Base-by-base conservation (phyloP, 2,113 vertebrate species). In the Melanocharis versteri region DNA sequence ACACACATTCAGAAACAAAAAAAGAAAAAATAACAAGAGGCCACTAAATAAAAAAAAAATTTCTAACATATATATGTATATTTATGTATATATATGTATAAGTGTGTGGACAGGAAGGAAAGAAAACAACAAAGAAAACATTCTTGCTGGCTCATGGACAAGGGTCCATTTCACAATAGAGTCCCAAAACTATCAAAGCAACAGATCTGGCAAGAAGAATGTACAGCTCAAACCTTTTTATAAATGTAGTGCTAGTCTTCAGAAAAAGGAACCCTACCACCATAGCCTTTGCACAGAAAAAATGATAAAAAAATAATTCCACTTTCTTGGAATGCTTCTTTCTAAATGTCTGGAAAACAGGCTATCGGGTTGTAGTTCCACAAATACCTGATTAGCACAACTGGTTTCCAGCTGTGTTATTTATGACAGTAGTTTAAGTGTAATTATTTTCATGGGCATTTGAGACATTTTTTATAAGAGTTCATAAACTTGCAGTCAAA, bases 81-180 rank as follows among this genome's bases (percentile, higher is more conserved):
- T 79, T 62, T 82, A 89, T 89, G 54, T 39, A 78, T 77, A 58
- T 40, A 4, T 75, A 75, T 13, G 27, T 65, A 8, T 69, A 61
- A 48, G 16, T 24, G 3, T 45, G 23, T 50, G 24, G 19, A 94
- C 60, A 81, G 60, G 69, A 94, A 94, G 83, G 68, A 58, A 89
- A 57, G 21, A 73, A 94, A 84, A 58, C 51, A 88, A 48, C 42
- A 86, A 66, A 54, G 60, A 78, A 91, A 91, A 54, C 26, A 84
- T 61, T 85, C 62, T 54, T 82, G 42, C 37, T 83, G 66, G 73
- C 65, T 78, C 12, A 48, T 6, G 20, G n/a, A 64, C 26, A 78
- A 78, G 28, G 40, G 44, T 23, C 4, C 8, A 54, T 87, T 89
- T 71, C 73, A 83, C 28, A 70, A 33, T 1, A 62, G 9, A 88